Conservation (phyloP, 2,113 vertebrate genomes). For the Mesitornis unicolor region DNA sequence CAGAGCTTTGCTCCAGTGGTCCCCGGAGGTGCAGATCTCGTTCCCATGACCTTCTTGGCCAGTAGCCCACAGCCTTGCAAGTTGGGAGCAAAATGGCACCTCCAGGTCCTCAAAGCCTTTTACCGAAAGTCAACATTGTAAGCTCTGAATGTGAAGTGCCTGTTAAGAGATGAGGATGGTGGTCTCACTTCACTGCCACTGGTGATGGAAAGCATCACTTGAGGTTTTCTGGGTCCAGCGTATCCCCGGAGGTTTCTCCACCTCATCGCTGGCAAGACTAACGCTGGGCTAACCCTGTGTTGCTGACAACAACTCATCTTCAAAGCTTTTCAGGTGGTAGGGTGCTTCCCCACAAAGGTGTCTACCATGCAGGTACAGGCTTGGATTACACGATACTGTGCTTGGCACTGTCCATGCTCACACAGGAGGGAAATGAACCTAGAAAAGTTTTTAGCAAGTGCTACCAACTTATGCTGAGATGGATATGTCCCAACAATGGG, state of each 20-base stretch:
- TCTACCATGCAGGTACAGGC: background rate
- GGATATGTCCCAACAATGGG: rapidly evolving
- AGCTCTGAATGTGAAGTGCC: background rate
- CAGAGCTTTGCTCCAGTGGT: background rate
- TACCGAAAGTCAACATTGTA: background rate
- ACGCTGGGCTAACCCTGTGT: background rate
- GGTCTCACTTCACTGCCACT: background rate
- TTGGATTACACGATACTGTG: background rate
- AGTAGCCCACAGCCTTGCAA: background rate
- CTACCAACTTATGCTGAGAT: background rate
- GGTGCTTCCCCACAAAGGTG: background rate
- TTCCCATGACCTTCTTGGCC: background rate
- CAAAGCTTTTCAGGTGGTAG: background rate
- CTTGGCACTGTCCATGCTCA: background rate
- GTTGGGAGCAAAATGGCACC: background rate
- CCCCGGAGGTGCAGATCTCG: rapidly evolving
- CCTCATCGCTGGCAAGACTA: too few relatives aligned
- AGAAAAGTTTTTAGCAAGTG: background rate
- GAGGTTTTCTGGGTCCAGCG: rapidly evolving
- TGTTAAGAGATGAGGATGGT: background rate
- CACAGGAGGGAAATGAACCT: background rate
- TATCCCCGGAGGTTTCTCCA: background rate
- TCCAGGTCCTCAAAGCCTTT: background rate
- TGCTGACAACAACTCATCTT: background rate
- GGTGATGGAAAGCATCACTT: background rate